phyloP scores from a whole-genome alignment of 2,113 vertebrate genomes.

The cat (Felis catus) region DNA sequence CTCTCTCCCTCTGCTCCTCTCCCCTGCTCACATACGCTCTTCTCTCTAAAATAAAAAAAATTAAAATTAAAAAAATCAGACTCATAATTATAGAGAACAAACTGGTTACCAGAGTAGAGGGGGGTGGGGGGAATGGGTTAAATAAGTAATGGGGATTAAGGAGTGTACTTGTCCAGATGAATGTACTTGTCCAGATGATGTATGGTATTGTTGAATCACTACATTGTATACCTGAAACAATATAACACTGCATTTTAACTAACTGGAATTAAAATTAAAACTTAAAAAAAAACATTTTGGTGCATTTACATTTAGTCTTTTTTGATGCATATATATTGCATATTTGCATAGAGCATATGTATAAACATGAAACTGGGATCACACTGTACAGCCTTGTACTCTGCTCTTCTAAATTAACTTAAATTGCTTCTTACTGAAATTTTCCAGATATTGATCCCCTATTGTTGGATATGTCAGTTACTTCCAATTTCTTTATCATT shows the following conservation, averaged over 20 bases:
- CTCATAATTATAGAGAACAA: too few relatives aligned
- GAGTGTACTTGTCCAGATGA: background rate
- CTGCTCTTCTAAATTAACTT: conserved; percentile 9
- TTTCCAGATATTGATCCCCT: background rate
- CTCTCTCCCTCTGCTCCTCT: background rate
- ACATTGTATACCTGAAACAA: background rate
- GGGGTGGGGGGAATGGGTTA: background rate
- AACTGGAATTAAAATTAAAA: background rate
- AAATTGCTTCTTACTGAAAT: conserved; percentile 28
- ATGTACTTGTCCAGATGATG: background rate
- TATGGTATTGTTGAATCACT: background rate
- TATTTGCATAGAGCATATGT: background rate
- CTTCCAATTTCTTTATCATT: background rate
- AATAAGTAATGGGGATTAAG: background rate
- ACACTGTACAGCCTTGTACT: background rate
- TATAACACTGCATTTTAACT: background rate
- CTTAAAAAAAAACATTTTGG: background rate
- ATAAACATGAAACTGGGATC: background rate
- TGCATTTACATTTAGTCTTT: background rate
- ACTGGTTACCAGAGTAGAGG: too few relatives aligned
- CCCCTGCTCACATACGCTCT: background rate
- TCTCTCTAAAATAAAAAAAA: background rate
- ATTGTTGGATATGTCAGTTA: background rate
- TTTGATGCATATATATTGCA: background rate
- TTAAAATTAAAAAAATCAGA: background rate